These are phyloP conservation scores for Illadopsis cleaveri DNA, from an alignment of 2,113 vertebrate genomes.

Conservation along the genomic window DNA sequence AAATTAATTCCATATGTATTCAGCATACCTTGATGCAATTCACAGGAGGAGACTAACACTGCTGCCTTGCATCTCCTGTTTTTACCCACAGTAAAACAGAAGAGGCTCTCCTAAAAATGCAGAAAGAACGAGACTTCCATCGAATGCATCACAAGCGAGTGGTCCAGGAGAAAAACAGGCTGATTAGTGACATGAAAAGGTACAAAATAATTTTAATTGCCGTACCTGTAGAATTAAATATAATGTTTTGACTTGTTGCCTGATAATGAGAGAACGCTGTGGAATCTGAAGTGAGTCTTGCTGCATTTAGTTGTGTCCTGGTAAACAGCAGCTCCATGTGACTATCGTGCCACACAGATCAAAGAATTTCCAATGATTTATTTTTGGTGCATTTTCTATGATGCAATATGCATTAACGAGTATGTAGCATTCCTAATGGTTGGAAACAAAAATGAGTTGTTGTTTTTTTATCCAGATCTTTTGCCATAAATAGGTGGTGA, in stretches of 20 bases:
- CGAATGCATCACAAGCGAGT: slow-evolving; percentile 82
- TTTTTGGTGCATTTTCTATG: background rate
- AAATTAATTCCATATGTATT: background rate
- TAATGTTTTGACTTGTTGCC: background rate
- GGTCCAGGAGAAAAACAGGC: slow-evolving; percentile 83
- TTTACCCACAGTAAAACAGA: slow-evolving; percentile 69
- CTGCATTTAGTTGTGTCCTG: background rate
- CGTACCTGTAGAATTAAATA: background rate
- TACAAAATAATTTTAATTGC: background rate
- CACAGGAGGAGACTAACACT: background rate
- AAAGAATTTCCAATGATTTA: background rate
- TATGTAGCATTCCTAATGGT: background rate
- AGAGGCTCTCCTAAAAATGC: slow-evolving; percentile 75
- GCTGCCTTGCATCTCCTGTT: background rate
- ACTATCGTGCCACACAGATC: background rate
- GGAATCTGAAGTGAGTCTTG: background rate
- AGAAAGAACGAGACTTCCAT: slow-evolving; percentile 84
- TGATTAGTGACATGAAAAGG: slow-evolving; percentile 83
- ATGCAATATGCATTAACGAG: background rate
- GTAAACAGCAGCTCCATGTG: background rate
- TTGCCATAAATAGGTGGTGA: background rate
- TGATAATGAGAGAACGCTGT: background rate
- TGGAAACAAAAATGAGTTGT: background rate
- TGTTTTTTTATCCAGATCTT: background rate
- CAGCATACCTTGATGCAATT: background rate